Conservation (phyloP, 2,797 vertebrate species). For the Pantherophis alleghaniensis region DNA sequence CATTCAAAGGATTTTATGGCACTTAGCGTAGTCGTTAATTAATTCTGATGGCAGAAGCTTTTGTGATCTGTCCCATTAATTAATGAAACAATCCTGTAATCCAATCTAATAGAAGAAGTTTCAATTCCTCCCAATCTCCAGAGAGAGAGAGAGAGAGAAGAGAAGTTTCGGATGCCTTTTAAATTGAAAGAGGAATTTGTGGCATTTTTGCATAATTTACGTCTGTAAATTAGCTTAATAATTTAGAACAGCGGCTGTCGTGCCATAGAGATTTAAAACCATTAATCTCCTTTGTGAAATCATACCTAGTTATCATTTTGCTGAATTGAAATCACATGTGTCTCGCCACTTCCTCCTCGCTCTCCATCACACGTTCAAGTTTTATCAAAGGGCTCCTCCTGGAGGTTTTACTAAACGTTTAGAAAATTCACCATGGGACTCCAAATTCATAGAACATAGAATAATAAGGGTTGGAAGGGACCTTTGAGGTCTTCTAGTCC, state of each 20-base stretch:
- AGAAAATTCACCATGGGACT: not conserved
- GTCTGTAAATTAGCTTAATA: not conserved
- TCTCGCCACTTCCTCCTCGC: no score
- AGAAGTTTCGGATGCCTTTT: not conserved
- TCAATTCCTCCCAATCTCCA: not conserved
- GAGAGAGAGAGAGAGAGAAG: not conserved
- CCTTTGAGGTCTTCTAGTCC: not conserved
- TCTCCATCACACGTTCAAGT: not conserved
- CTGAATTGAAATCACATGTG: not conserved
- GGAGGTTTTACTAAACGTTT: not conserved
- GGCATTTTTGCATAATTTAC: not conserved
- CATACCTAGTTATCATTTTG: no score
- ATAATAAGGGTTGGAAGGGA: not conserved
- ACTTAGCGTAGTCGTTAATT: not conserved
- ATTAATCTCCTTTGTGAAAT: not conserved
- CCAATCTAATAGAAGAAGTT: not conserved
- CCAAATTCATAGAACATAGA: not conserved
- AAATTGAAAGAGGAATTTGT: not conserved
- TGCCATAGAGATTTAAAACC: not conserved
- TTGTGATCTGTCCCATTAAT: not conserved
- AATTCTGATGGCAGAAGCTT: not conserved
- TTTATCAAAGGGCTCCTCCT: constrained; percentile 12
- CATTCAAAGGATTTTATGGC: no score
- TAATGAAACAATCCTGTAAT: not conserved
- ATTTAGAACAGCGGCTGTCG: not conserved